Evolutionary conservation across 2,113 vertebrate species (phyloP).

Genomic region (Platycercus adscitus): DNA sequence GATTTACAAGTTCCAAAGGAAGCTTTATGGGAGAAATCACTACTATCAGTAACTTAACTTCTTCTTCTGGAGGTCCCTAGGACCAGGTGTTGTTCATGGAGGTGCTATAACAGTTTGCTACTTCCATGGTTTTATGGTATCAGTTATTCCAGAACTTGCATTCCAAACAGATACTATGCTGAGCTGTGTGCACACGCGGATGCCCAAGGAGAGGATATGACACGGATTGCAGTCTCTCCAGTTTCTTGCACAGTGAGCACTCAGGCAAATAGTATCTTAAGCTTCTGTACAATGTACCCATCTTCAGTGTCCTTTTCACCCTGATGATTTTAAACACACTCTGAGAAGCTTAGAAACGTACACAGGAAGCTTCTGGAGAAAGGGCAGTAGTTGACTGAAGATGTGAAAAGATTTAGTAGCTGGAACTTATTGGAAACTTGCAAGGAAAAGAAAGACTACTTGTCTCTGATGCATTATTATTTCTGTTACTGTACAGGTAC

Average conservation of each 20-base stretch:
- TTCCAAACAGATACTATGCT: neutral
- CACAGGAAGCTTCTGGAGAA: neutral
- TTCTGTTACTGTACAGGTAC: neutral
- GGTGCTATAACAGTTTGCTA: neutral
- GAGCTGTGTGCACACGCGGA: neutral
- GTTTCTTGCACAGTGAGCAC: neutral
- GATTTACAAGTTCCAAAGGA: neutral
- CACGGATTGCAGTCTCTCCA: accelerated
- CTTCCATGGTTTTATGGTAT: neutral
- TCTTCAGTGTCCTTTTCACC: neutral
- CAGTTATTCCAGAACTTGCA: neutral
- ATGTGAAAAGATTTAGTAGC: neutral
- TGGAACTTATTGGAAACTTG: neutral
- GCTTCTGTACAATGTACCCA: neutral
- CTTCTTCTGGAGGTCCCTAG: neutral
- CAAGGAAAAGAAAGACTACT: neutral
- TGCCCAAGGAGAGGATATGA: neutral
- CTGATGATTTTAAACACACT: neutral
- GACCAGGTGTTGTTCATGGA: neutral
- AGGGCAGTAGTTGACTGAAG: neutral
- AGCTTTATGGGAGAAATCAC: neutral
- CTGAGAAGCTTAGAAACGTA: neutral
- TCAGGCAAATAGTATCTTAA: neutral
- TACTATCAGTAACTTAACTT: neutral
- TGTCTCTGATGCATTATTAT: neutral